These are phyloP conservation scores for Dicaeum eximium DNA, from an alignment of 2,113 vertebrate genomes.

Conservation along the genomic window DNA sequence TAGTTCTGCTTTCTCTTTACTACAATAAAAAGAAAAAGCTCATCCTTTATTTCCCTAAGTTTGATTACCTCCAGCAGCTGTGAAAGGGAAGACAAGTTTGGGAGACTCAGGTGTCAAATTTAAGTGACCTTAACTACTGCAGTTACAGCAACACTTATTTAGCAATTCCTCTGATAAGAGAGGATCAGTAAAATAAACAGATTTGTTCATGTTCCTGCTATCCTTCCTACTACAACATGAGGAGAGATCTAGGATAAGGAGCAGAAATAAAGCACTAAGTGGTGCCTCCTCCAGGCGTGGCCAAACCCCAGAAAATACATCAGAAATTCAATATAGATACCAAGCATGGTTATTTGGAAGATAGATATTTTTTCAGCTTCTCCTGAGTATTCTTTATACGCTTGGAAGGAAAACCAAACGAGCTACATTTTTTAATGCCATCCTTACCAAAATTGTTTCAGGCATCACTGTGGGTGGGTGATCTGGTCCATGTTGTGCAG, in stretches of 20 bases:
- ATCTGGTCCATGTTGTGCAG: neutral
- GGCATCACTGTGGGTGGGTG: neutral
- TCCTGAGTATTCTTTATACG: neutral
- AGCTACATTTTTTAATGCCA: neutral
- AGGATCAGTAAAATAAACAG: neutral
- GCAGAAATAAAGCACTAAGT: neutral
- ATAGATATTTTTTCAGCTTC: neutral
- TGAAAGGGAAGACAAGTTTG: neutral
- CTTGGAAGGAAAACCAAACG: fast-evolving
- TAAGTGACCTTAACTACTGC: neutral
- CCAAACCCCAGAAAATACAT: neutral
- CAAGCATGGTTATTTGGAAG: neutral
- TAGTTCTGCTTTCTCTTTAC: neutral
- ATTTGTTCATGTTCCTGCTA: neutral
- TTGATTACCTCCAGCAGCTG: neutral
- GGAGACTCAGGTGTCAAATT: neutral
- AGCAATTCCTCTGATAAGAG: neutral
- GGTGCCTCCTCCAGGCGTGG: neutral
- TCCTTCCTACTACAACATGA: neutral
- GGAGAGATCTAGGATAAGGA: neutral
- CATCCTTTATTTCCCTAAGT: neutral
- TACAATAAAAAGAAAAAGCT: neutral
- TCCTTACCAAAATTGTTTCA: neutral
- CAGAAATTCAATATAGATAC: neutral
- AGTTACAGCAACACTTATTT: neutral